Conservation (phyloP, 2,888 invertebrate species). For the Habroteleia sp. region DNA sequence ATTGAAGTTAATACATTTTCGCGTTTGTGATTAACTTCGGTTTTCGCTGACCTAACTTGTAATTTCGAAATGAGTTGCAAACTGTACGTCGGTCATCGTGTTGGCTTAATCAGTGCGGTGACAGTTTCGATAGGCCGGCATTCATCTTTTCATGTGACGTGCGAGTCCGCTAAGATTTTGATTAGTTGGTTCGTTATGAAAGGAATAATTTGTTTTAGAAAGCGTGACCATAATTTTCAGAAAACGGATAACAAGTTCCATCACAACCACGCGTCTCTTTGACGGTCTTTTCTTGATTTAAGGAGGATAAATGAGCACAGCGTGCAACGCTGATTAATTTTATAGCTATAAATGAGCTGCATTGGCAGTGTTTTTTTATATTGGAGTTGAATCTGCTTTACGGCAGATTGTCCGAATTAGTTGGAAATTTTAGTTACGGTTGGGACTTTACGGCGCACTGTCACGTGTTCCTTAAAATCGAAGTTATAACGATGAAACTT, state of each 20-base stretch:
- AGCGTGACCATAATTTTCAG: not conserved
- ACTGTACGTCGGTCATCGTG: not conserved
- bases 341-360: slow-evolving; percentile 2
- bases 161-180: slow-evolving; percentile 68
- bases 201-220: slow-evolving; percentile 36
- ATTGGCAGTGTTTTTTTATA: slow-evolving; percentile 6
- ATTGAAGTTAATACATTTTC: not conserved
- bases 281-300: not conserved
- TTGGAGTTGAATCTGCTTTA: slow-evolving; percentile 1
- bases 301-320: not conserved
- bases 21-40: slow-evolving; percentile 4
- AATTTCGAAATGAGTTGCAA: slow-evolving; percentile 14
- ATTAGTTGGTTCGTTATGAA: slow-evolving; percentile 69
- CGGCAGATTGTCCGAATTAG: slow-evolving; percentile 11
- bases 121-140: slow-evolving; percentile 17
- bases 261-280: slow-evolving; percentile 3
- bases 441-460: slow-evolving; percentile 9
- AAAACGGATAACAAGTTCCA: slow-evolving; percentile 5
- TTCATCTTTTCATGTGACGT: slow-evolving; percentile 37
- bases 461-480: slow-evolving; percentile 18
- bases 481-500: slow-evolving; percentile 16
- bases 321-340: slow-evolving; percentile 6
- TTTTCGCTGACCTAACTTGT: not conserved
- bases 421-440: slow-evolving; percentile 11
- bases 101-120: slow-evolving; percentile 24